Evolutionary conservation across 2,113 vertebrate genomes (phyloP).

Genomic region (Microtus montanus): DNA sequence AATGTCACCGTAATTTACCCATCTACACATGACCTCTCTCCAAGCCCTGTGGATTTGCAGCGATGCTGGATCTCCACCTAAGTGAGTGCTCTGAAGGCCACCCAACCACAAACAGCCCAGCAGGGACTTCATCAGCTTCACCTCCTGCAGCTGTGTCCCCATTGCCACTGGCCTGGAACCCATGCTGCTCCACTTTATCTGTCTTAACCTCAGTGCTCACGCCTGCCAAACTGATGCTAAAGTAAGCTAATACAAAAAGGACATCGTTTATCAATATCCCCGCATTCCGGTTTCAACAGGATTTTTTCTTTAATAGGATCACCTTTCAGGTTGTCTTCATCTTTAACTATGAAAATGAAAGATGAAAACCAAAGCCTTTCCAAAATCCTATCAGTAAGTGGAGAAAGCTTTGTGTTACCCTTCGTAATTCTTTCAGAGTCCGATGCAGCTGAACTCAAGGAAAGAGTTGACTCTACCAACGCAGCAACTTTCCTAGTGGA

Average conservation of each 20-base stretch:
- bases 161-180: not conserved
- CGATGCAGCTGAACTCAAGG: not conserved
- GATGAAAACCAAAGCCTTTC: slow-evolving; percentile 29
- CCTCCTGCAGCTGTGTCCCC: not conserved
- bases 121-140: not conserved
- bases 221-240: not conserved
- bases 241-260: not conserved
- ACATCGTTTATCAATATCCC: not conserved
- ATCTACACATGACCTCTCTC: not conserved
- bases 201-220: not conserved
- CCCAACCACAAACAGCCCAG: not conserved
- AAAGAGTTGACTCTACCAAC: not conserved
- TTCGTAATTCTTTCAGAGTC: not conserved
- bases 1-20: not conserved
- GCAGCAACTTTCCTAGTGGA: not conserved
- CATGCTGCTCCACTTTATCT: not conserved
- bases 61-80: not conserved
- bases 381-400: slow-evolving; percentile 18
- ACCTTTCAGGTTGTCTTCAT: not conserved
- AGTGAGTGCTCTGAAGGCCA: not conserved
- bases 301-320: not conserved
- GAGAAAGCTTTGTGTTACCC: not conserved
- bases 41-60: not conserved
- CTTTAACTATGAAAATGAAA: slow-evolving; percentile 28
- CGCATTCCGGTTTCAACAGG: not conserved